These are phyloP conservation scores for Troides oblongomaculatus DNA, from an alignment of 2,888 invertebrate genomes.

Conservation along the genomic window DNA sequence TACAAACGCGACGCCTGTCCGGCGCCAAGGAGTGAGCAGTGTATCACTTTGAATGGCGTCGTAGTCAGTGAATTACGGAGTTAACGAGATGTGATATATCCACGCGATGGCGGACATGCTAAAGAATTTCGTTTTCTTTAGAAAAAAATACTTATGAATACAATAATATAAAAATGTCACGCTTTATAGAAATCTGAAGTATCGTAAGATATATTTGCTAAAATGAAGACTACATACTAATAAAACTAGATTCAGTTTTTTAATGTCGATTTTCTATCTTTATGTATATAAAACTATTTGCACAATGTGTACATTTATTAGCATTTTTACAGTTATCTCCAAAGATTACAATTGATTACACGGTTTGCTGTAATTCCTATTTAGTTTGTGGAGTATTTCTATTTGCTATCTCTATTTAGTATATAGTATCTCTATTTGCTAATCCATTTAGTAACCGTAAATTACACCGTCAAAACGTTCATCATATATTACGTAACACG, in stretches of 20 bases:
- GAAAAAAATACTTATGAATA: not conserved
- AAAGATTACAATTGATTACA: not conserved
- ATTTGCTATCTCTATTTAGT: too few relatives aligned
- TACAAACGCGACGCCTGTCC: too few relatives aligned
- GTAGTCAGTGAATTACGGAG: too few relatives aligned
- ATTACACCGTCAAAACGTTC: conserved; percentile 1
- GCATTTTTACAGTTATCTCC: not conserved
- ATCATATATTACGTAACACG: conserved; percentile 4
- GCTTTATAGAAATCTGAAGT: not conserved
- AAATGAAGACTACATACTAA: not conserved
- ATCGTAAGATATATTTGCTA: not conserved
- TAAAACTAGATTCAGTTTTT: not conserved
- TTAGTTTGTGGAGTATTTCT: not conserved
- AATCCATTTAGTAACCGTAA: conserved; percentile 19
- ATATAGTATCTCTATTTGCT: not conserved
- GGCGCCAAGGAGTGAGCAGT: too few relatives aligned
- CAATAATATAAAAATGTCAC: not conserved
- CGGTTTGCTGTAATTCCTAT: not conserved
- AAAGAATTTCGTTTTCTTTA: not conserved
- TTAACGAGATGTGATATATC: not conserved
- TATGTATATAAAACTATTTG: not conserved
- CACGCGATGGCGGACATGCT: not conserved
- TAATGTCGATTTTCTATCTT: not conserved
- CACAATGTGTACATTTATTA: not conserved
- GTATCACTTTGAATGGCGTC: too few relatives aligned